These are phyloP conservation scores for Gallinago nigripennis DNA, from an alignment of 2,797 vertebrate genomes.

Conservation along the genomic window DNA sequence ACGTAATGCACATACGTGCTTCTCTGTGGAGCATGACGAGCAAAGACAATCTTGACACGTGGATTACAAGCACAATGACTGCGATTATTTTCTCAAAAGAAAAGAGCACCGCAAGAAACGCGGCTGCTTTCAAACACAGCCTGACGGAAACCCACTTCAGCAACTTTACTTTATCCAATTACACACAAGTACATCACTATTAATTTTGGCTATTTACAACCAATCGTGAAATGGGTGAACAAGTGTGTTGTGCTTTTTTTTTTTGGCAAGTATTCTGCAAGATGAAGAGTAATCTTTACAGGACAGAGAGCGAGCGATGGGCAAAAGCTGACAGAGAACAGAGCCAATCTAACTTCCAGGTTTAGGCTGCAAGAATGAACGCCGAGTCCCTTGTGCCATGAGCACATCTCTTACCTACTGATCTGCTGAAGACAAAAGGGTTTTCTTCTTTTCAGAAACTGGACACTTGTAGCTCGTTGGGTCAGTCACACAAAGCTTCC, in stretches of 20 bases:
- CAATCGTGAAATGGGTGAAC: neutral
- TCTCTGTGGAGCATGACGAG: neutral
- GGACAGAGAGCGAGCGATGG: neutral
- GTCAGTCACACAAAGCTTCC: conserved; percentile 58
- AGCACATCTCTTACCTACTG: conserved; percentile 55
- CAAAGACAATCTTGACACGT: neutral
- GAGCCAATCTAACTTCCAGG: neutral
- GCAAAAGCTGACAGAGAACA: neutral
- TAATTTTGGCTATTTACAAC: neutral
- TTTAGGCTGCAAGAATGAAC: neutral
- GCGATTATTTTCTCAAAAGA: neutral
- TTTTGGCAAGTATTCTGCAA: neutral
- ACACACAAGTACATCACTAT: neutral
- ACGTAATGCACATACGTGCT: neutral
- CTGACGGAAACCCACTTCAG: neutral
- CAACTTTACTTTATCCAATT: neutral
- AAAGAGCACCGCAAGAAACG: neutral
- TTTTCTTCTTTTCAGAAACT: conserved; percentile 59
- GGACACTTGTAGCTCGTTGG: conserved; percentile 50
- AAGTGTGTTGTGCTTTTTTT: fast-evolving
- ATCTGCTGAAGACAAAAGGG: conserved; percentile 54
- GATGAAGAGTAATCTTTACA: neutral
- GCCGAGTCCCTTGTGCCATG: neutral
- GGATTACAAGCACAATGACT: conserved; percentile 8
- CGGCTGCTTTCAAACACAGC: neutral